These are phyloP conservation scores for Muscicapa comitata DNA, from an alignment of 2,797 vertebrate genomes.

Conservation along the genomic window DNA sequence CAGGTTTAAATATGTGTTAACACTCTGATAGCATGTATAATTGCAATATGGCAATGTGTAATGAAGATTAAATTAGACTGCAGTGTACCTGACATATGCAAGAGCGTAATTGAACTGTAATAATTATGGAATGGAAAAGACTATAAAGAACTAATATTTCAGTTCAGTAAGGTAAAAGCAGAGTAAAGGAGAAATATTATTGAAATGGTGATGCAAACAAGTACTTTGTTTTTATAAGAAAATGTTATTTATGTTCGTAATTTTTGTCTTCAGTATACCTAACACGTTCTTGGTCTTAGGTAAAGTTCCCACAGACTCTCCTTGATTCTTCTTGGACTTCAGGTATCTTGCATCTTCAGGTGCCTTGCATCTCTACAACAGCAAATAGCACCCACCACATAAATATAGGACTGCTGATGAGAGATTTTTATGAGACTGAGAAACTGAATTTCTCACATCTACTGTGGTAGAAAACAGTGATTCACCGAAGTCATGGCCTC, in stretches of 20 bases:
- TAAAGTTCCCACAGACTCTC: background rate
- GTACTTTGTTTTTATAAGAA: background rate
- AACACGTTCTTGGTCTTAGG: background rate
- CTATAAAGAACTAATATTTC: slow-evolving; percentile 45
- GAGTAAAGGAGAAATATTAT: background rate
- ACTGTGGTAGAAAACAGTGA: background rate
- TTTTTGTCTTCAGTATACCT: background rate
- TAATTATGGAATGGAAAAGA: slow-evolving; percentile 45
- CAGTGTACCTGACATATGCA: slow-evolving; percentile 76
- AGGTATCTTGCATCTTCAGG: background rate
- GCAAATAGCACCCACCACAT: background rate
- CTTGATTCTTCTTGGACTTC: background rate
- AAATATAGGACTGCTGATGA: background rate
- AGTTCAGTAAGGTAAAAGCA: background rate
- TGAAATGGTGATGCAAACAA: background rate
- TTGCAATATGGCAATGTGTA: slow-evolving; percentile 83
- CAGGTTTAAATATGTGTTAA: slow-evolving; percentile 84
- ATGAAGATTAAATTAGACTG: slow-evolving; percentile 83
- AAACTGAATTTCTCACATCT: background rate
- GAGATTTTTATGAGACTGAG: background rate
- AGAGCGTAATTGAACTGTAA: slow-evolving; percentile 65
- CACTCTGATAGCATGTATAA: slow-evolving; percentile 81
- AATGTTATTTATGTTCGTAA: background rate
- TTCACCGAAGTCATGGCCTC: background rate
- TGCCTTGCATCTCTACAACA: background rate